These are phyloP conservation scores for Schizopygopsis pylzovi DNA, from an alignment of 2,797 vertebrate species.

Conservation along the genomic window DNA sequence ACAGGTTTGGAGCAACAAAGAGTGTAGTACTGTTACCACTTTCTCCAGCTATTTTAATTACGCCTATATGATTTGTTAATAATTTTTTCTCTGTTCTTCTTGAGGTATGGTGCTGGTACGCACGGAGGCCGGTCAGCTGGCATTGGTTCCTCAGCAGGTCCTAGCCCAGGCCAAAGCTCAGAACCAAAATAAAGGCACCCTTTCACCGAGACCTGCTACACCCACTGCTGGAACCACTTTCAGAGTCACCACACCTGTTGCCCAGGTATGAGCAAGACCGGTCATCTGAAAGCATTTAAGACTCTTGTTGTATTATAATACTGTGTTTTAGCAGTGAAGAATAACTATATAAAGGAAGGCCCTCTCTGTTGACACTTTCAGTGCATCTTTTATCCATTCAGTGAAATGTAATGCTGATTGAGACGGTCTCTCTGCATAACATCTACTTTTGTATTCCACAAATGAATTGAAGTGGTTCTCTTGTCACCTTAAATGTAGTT, in stretches of 20 bases:
- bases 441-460: not conserved
- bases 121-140: slow-evolving; percentile 92
- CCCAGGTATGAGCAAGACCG: slow-evolving; percentile 37
- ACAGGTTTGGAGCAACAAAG: not conserved
- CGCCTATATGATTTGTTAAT: not conserved
- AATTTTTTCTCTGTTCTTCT: not conserved
- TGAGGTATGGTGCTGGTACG: slow-evolving; percentile 95
- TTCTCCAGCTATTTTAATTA: not conserved
- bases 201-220: slow-evolving; percentile 89
- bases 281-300: not conserved
- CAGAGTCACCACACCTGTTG: slow-evolving; percentile 57
- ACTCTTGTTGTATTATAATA: not conserved
- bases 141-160: slow-evolving; percentile 95
- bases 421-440: not conserved
- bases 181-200: slow-evolving; percentile 89
- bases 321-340: not conserved
- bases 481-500: not conserved
- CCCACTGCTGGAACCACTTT: slow-evolving; percentile 72
- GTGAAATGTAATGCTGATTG: not conserved
- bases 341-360: not conserved
- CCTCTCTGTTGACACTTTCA: not conserved
- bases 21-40: not conserved
- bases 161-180: slow-evolving; percentile 95
- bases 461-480: not conserved
- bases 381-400: not conserved